These are phyloP conservation scores for Gephyroberyx darwinii DNA, from an alignment of 2,797 vertebrate species.

Conservation along the genomic window DNA sequence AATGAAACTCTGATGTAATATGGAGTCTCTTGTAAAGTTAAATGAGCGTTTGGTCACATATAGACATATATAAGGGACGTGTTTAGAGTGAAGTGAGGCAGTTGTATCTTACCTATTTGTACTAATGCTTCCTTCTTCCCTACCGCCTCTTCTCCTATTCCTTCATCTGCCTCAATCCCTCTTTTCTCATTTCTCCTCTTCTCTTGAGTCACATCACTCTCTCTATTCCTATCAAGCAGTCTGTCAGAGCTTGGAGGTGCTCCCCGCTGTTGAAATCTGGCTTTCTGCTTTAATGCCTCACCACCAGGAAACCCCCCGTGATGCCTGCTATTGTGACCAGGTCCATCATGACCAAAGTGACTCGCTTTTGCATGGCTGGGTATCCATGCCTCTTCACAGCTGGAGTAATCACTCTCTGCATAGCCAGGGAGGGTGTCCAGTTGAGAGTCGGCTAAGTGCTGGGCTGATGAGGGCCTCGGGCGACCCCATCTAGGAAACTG, in stretches of 20 bases:
- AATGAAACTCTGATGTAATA: background rate
- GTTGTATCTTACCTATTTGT: slow-evolving; percentile 61
- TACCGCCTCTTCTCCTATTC: slow-evolving; percentile 66
- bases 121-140: slow-evolving; percentile 56
- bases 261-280: slow-evolving; percentile 70
- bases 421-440: slow-evolving; percentile 61
- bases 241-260: slow-evolving; percentile 65
- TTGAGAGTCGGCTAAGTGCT: slow-evolving; percentile 76
- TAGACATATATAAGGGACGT: background rate
- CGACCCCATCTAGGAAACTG: slow-evolving; percentile 78
- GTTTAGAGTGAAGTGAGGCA: slow-evolving; percentile 2
- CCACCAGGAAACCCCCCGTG: slow-evolving; percentile 26
- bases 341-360: slow-evolving; percentile 58
- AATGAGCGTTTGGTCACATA: background rate
- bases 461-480: slow-evolving; percentile 66
- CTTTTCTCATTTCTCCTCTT: slow-evolving; percentile 66
- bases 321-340: slow-evolving; percentile 45
- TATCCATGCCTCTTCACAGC: slow-evolving; percentile 73
- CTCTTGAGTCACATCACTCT: slow-evolving; percentile 51
- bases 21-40: too few relatives aligned
- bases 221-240: slow-evolving; percentile 73
- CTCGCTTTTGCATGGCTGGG: slow-evolving; percentile 49
- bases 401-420: slow-evolving; percentile 60
- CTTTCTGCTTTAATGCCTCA: slow-evolving; percentile 68
- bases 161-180: slow-evolving; percentile 78